Evolutionary conservation across 1,140 invertebrate genomes (phyloP), one percentile per base, ranked within the genome.

Genomic region (Mesaphorura yosii): DNA sequence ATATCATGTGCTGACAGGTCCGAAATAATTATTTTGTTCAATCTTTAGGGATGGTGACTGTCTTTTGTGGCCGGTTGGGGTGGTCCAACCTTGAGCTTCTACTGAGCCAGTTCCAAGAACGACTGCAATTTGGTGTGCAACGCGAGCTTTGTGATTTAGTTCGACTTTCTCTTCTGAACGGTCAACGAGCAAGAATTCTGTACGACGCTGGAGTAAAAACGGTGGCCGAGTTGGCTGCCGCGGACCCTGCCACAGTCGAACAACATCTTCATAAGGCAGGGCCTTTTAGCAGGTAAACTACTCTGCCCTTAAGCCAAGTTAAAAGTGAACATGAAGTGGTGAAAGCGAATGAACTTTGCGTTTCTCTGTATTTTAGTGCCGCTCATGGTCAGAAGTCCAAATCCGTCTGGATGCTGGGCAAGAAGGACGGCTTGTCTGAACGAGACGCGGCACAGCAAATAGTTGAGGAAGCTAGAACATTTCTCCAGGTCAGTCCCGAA

Each of bases 101-200:
- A 2, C 76, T 98, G 14, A 80, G 81, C 4, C 86, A 95, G 69
- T 97, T 98, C 70, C 88, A 95, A 74, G 81, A 85, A 60, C 79
- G 95, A 17, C 73, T 98, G 22, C 86, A 89, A 61, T 97, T 97
- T 72, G 95, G 94, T 12, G 83, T 97, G 27, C 84, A 89, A 62
- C 76, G 83, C 42, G 93, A 98, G 67, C 73, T 98, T 5, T 76
- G 93, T 51, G 92, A 98, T 67, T 73, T 98, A 31, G 83, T 98
- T 70, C 77, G 84, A 56, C 70, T 98, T 29, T 76, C 85, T 7
- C 77, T 82, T 59, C 69, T 98, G 29, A 92, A 88, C 70, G 87
- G 86, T 1, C 75, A 83, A 53, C 77, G 84, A 57, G 93, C 93
- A 1, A 75, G 94, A 65, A 78, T 81, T 27, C 70, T 98, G 6